A percentile compares a stretch with the other conserved stretches of the same genome.
phyloP scores from a whole-genome alignment of 2,113 vertebrate genomes.

The Tringa solitaria region DNA sequence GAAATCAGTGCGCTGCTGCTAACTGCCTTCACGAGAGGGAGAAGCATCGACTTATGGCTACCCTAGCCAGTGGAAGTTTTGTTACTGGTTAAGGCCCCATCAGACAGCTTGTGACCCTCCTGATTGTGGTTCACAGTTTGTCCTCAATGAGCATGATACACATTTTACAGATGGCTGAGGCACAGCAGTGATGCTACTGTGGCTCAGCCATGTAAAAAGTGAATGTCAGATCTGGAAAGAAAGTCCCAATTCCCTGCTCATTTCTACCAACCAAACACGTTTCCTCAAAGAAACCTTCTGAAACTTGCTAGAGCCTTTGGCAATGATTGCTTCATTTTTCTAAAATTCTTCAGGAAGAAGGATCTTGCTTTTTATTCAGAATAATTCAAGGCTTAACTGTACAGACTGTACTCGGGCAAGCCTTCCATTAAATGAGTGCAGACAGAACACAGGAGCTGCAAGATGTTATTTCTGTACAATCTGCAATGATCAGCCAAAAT shows the following conservation, averaged over 20 bases:
- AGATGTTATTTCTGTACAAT: neutral
- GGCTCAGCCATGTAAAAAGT: neutral
- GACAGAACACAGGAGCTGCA: neutral
- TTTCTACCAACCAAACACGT: neutral
- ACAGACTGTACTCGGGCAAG: neutral
- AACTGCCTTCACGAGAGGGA: neutral
- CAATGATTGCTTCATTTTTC: neutral
- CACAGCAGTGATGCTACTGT: neutral
- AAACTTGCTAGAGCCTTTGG: neutral
- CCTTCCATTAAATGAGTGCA: neutral
- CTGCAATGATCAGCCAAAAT: neutral
- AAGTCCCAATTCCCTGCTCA: neutral
- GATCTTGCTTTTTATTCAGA: neutral
- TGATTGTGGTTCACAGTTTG: neutral
- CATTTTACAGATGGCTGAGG: neutral
- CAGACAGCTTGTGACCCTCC: neutral
- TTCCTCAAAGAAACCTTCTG: neutral
- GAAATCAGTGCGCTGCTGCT: neutral
- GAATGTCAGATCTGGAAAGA: neutral
- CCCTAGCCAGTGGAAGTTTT: neutral
- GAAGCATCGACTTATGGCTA: rapidly evolving
- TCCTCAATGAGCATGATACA: neutral
- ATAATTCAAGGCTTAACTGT: conserved; percentile 7
- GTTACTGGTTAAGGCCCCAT: neutral
- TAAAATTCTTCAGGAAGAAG: neutral